A percentile compares a stretch with the other conserved stretches of the same genome.
Conservation (phyloP, 1,140 invertebrate genomes). For the Holcopasites calliopsidis region DNA sequence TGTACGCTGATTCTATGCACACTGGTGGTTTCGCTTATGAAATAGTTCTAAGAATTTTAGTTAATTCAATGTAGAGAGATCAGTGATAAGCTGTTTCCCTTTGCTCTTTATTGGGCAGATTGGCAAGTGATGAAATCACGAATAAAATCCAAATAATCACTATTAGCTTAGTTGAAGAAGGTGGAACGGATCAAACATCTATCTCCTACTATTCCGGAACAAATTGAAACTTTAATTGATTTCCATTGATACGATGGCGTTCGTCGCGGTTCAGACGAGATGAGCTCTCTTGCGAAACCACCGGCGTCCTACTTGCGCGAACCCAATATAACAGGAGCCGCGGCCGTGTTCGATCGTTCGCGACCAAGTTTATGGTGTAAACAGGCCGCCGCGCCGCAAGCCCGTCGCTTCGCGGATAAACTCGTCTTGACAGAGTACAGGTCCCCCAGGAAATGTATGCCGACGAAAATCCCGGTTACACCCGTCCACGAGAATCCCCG, state of each 20-base stretch:
- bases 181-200: no score
- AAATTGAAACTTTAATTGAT: no score
- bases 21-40: constrained; percentile 76
- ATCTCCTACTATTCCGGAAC: no score
- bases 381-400: constrained; percentile 48
- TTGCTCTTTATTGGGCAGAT: no score
- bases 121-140: no score
- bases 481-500: constrained; percentile 46
- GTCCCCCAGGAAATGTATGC: constrained; percentile 56
- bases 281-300: constrained; percentile 8
- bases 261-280: not conserved
- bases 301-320: constrained; percentile 49
- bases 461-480: constrained; percentile 49
- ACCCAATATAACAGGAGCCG: constrained; percentile 60
- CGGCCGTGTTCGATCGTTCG: constrained; percentile 52
- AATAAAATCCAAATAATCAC: no score
- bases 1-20: constrained; percentile 69
- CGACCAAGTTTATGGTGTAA: constrained; percentile 59
- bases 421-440: constrained; percentile 62
- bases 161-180: no score
- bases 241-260: not conserved
- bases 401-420: constrained; percentile 61
- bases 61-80: no score
- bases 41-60: no score
- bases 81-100: no score